Evolutionary conservation across 2,797 vertebrate species (phyloP).

Genomic region (Pseudochaenichthys georgianus): DNA sequence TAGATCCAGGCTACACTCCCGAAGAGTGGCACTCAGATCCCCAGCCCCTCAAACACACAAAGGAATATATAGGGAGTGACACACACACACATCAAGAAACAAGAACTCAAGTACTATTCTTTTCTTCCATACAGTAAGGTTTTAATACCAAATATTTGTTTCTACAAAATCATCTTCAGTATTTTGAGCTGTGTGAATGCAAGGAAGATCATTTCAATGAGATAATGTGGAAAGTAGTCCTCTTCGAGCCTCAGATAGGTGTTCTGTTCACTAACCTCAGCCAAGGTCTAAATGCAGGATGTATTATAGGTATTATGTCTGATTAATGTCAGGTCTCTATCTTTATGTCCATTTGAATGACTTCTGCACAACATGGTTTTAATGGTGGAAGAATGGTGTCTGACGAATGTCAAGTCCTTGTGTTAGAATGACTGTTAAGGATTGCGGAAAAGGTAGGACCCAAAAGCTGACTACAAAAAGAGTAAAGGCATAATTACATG

Average conservation of each 20-base stretch:
- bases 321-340: conserved; percentile 6
- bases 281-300: conserved; percentile 1
- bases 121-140: neutral
- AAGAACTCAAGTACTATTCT: neutral
- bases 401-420: conserved; percentile 1
- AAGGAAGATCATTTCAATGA: neutral
- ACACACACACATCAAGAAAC: neutral
- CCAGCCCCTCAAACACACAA: neutral
- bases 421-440: no score
- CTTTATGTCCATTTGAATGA: neutral
- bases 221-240: neutral
- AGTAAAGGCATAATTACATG: no score
- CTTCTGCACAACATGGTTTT: neutral
- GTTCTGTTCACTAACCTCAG: neutral
- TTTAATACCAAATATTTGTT: conserved; percentile 8
- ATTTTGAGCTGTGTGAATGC: neutral
- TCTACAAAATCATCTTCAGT: neutral
- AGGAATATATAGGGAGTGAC: neutral
- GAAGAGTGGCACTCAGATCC: conserved; percentile 25
- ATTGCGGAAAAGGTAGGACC: no score
- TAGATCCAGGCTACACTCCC: conserved; percentile 48
- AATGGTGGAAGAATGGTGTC: neutral
- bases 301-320: neutral
- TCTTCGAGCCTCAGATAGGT: neutral
- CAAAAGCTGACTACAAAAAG: no score